These are phyloP conservation scores for Epinephelus awoara DNA, from an alignment of 2,797 vertebrate genomes.

Conservation along the genomic window DNA sequence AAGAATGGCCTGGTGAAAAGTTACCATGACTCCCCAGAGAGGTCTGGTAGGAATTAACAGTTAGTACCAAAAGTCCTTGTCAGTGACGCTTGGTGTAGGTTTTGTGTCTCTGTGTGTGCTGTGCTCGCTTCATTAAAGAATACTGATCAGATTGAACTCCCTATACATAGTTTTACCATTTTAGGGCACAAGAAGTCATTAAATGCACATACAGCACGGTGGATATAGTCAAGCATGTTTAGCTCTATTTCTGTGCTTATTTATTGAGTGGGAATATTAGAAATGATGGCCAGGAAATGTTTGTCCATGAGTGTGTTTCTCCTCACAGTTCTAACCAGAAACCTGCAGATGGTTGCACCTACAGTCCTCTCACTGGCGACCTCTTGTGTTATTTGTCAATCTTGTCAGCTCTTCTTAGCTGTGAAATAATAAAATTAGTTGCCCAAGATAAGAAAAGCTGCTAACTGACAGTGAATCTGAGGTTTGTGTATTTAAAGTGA, in stretches of 20 bases:
- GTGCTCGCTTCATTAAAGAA: background rate
- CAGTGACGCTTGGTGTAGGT: conserved; percentile 22
- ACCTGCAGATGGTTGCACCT: background rate
- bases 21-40: conserved; percentile 57
- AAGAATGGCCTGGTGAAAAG: conserved; percentile 40
- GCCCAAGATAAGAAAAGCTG: background rate
- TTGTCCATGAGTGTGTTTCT: background rate
- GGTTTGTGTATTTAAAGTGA: background rate
- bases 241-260: background rate
- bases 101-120: background rate
- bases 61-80: conserved; percentile 35
- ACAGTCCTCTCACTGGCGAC: background rate
- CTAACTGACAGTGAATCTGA: background rate
- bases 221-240: background rate
- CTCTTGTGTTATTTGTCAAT: conserved; percentile 15
- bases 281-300: background rate
- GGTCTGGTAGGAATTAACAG: conserved; percentile 54
- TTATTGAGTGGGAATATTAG: background rate
- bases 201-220: too few species aligned
- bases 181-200: background rate
- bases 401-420: background rate
- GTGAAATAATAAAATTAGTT: background rate
- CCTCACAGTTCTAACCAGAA: background rate
- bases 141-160: background rate
- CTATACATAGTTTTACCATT: background rate